These are phyloP conservation scores for Petrocephalus sullivani DNA, from an alignment of 2,797 vertebrate genomes.

Conservation along the genomic window DNA sequence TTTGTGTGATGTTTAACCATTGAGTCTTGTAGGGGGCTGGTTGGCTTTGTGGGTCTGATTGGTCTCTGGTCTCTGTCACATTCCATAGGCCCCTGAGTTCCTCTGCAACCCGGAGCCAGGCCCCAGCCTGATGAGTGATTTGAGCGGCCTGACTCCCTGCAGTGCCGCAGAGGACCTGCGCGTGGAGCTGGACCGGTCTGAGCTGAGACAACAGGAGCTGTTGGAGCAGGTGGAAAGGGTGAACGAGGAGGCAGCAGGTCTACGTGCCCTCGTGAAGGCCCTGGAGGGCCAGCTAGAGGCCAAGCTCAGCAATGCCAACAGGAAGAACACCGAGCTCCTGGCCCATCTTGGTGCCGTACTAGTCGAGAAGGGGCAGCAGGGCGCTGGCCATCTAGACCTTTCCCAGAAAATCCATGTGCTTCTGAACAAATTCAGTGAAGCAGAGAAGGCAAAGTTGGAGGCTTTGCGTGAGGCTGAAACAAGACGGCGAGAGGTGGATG, in stretches of 20 bases:
- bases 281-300: constrained; percentile 66
- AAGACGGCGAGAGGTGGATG: constrained; percentile 50
- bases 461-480: constrained; percentile 58
- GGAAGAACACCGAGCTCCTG: constrained; percentile 64
- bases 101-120: constrained; percentile 66
- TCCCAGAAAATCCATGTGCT: constrained; percentile 67
- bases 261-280: constrained; percentile 59
- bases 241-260: constrained; percentile 49
- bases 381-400: constrained; percentile 52
- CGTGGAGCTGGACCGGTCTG: constrained; percentile 81
- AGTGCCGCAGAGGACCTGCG: constrained; percentile 77
- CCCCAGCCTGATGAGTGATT: constrained; percentile 61
- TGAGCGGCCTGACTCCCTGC: constrained; percentile 60
- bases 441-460: constrained; percentile 58
- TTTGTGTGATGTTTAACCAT: neutral
- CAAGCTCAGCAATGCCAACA: constrained; percentile 55
- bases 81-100: constrained; percentile 69
- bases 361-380: constrained; percentile 59
- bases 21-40: neutral
- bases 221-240: constrained; percentile 51
- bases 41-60: neutral
- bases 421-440: constrained; percentile 63
- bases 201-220: constrained; percentile 75
- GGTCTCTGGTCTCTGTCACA: neutral
- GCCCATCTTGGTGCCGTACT: constrained; percentile 53